Evolutionary conservation across 2,888 invertebrate genomes (phyloP), one percentile per base, ranked within the genome.

Genomic region (Ormyrus nitidulus): DNA sequence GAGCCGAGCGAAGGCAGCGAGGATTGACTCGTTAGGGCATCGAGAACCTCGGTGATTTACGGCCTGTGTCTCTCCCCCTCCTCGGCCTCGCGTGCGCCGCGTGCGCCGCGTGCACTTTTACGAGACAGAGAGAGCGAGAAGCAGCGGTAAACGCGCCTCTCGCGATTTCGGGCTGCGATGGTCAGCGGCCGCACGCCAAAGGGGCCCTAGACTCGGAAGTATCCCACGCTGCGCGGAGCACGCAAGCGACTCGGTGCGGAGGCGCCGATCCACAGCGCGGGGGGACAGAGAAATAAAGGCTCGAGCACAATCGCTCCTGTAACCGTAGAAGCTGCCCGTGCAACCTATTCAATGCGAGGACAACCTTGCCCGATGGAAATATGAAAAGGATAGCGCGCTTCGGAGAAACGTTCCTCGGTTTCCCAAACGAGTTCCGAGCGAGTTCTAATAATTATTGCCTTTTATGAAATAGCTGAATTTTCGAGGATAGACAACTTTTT

Each of bases 1-100:
- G 61, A 44, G 54, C 61, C 19, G 19, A 19, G 2, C 19, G 19
- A 19, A 19, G 65, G 69, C 13, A 54, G 44, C 44, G 65, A 68
- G 58, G 81, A 77, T 79, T 79, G 79, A 77, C 81, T 81, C 79
- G 81, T 77, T 73, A 56, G 61, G 51, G 77, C 64, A 71, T 72
- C 61, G 76, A 77, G 68, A 80, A 73, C 71, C 53, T 65, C 54
- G 59, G 53, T 80, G 79, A 80, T 80, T 80, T 80, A 80, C 48
- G 54, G 3, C 34, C 53, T 66, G 6, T n/a, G 13, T 51, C 7
- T 53, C 34, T 8, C 70, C 53, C 53, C 19, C 34, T 44, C 62
- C n/a, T 62, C 46, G 9, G 13, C 46, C 44, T 11, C 56, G 9
- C 13, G 11, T 0, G 56, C 5, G 19, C 19, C 19, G 19, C 19